Evolutionary conservation across 2,797 vertebrate genomes (phyloP), one percentile per base, ranked within the genome.

Genomic region (Lophius americanus): DNA sequence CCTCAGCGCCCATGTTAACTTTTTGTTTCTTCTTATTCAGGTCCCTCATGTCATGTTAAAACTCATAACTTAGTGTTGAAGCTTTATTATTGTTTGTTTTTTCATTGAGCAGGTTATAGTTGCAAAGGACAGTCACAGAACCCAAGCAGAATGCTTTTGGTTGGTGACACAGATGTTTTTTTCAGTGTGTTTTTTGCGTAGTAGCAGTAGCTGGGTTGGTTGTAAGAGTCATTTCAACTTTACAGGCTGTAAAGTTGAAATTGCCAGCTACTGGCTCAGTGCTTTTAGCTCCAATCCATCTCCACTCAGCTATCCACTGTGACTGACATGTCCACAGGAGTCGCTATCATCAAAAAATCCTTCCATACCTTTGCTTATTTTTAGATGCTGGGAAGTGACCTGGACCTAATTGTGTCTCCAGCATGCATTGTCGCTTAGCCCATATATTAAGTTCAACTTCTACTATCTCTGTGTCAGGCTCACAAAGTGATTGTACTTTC

Each of bases 1-100:
- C 83, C 73, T 68, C 60, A 68, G 71, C 54, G 33, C 64, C 63
- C 52, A 57, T 61, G 56, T 77, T 79, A 78, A 70, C 68, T 42
- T 42, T 8, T 8, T 75, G 23, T 81, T 62, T 68, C 43, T 75
- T 49, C 8, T 64, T 52, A 63, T 57, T 53, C 42, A 3, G 50
- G 59, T 70, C 76, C 69, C 54, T 78, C 47, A 36, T 70, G 64
- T 69, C 49, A 41, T 51, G 60, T 72, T 70, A 54, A 80, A 77
- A 49, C 48, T 49, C 39, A 49, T 51, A 62, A 38, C 50, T 54
- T 73, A 44, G 44, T 57, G 60, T 52, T 62, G 12, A 60, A 64
- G 41, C 38, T 71, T 75, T 70, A 76, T 51, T 42, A 23, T 52
- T 76, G 49, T 73, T 81, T 72, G 51, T 76, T 68, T 58, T 60